Conservation (phyloP, 2,797 vertebrate genomes). For the Sebastes dallii region DNA sequence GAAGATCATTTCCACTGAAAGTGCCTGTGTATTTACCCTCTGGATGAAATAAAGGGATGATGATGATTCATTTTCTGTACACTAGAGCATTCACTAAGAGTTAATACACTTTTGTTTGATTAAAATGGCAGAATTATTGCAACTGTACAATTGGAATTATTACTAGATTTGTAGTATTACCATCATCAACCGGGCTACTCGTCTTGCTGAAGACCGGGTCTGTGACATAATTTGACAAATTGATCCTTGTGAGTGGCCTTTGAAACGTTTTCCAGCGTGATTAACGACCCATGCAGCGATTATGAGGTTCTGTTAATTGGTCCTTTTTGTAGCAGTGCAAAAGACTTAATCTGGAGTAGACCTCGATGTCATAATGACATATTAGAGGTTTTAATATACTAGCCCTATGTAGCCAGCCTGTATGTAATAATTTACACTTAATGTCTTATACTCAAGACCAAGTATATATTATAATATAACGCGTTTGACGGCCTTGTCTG, state of each 20-base stretch:
- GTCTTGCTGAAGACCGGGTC: neutral
- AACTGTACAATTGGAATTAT: neutral
- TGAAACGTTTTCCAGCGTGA: conserved; percentile 15
- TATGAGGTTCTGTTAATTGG: conserved; percentile 3
- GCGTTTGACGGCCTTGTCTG: neutral
- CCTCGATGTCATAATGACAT: conserved; percentile 46
- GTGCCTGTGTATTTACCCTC: neutral
- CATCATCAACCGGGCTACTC: neutral
- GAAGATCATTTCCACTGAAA: neutral
- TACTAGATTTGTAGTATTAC: neutral
- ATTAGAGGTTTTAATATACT: conserved; percentile 38
- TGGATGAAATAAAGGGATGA: too few relatives aligned
- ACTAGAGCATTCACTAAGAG: neutral
- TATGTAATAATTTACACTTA: neutral
- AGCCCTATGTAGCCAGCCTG: neutral
- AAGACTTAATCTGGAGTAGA: conserved; percentile 39
- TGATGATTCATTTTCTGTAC: neutral
- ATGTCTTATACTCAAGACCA: neutral
- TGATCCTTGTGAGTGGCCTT: neutral
- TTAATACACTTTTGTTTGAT: neutral
- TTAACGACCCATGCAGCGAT: neutral
- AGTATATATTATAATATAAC: neutral
- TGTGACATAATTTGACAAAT: neutral
- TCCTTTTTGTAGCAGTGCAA: conserved; percentile 30
- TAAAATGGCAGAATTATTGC: neutral